These are phyloP conservation scores for Cranoglanis bouderius DNA, from an alignment of 2,113 vertebrate species.

Conservation along the genomic window DNA sequence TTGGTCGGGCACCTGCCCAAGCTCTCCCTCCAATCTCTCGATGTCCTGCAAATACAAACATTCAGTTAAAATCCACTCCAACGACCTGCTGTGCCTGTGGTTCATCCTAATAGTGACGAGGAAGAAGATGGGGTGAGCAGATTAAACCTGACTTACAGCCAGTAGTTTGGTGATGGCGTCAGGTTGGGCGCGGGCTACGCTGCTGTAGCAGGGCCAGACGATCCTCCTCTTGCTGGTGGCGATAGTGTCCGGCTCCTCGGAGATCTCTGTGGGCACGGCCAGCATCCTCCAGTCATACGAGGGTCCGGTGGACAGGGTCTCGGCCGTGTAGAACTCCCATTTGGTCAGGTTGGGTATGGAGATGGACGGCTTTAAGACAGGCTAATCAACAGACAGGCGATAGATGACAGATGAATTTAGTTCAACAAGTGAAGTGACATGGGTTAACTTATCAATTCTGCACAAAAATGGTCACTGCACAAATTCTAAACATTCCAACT, in stretches of 20 bases:
- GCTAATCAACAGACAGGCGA: constrained; percentile 64
- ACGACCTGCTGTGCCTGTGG: neutral
- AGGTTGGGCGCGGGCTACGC: constrained; percentile 83
- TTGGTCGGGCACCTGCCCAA: constrained; percentile 86
- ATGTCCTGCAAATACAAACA: constrained; percentile 83
- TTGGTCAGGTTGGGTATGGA: constrained; percentile 86
- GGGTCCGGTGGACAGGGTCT: constrained; percentile 89
- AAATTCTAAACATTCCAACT: neutral
- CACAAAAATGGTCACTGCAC: no score
- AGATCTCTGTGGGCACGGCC: constrained; percentile 66
- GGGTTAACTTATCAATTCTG: no score
- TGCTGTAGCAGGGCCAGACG: constrained; percentile 95
- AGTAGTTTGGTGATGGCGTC: constrained; percentile 92
- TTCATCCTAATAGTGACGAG: neutral
- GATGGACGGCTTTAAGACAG: constrained; percentile 86
- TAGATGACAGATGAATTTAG: neutral
- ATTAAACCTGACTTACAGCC: constrained; percentile 74
- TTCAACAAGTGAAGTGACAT: neutral
- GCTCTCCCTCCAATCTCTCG: constrained; percentile 85
- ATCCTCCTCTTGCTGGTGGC: constrained; percentile 84
- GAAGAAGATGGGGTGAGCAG: neutral
- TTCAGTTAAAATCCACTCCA: neutral
- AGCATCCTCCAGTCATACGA: constrained; percentile 90
- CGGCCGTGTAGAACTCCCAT: constrained; percentile 94
- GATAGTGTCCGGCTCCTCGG: constrained; percentile 76